A percentile compares a stretch with the other conserved stretches of the same genome.
phyloP scores from a whole-genome alignment of 2,797 vertebrate genomes.

The Chromis chromis region DNA sequence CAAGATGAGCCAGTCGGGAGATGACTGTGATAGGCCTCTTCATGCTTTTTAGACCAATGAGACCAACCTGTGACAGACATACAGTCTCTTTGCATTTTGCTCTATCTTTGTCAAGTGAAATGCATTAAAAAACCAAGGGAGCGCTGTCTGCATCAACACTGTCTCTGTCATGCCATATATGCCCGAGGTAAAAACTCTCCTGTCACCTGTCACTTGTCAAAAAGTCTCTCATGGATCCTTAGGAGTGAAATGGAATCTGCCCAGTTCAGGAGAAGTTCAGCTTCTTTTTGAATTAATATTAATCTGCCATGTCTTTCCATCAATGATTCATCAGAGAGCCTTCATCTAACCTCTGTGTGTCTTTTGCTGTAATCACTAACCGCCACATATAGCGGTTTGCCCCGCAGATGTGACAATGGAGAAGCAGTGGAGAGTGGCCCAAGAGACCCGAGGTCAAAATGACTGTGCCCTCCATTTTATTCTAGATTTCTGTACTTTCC shows the following conservation, averaged over 20 bases:
- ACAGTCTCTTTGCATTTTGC: conserved; percentile 51
- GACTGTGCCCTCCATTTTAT: conserved; percentile 49
- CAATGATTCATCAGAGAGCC: conserved; percentile 45
- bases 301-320: conserved; percentile 31
- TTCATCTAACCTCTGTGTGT: conserved; percentile 23
- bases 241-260: conserved; percentile 26
- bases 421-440: conserved; percentile 9
- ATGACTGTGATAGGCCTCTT: conserved; percentile 46
- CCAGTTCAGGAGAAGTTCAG: conserved; percentile 59
- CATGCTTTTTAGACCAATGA: conserved; percentile 55
- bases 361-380: conserved; percentile 41
- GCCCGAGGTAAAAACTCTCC: conserved; percentile 33
- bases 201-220: conserved; percentile 51
- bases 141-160: conserved; percentile 35
- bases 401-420: conserved; percentile 41
- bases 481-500: conserved; percentile 61
- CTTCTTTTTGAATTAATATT: conserved; percentile 48
- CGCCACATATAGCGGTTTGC: conserved; percentile 19
- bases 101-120: conserved; percentile 44
- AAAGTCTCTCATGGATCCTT: conserved; percentile 31
- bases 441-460: conserved; percentile 52
- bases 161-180: conserved; percentile 17
- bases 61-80: conserved; percentile 46
- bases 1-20: conserved; percentile 41
- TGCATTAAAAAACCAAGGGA: conserved; percentile 34